Percentiles rank a stretch among this genome's conserved stretches.
These are phyloP conservation scores for Myathropa florea DNA, from an alignment of 2,888 invertebrate genomes.

Conservation along the genomic window DNA sequence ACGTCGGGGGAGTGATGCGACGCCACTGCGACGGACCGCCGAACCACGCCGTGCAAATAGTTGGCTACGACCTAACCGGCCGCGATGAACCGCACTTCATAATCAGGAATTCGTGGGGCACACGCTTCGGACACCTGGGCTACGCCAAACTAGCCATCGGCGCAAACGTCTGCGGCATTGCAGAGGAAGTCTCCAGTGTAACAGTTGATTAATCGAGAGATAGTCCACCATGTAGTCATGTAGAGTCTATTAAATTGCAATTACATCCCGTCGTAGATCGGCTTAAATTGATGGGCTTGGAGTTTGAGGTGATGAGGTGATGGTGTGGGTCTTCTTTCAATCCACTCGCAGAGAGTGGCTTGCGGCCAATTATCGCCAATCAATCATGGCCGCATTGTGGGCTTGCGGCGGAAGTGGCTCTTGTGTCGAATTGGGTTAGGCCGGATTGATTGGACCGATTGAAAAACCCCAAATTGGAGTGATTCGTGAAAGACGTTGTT, in stretches of 20 bases:
- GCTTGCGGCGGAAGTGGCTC: constrained; percentile 16
- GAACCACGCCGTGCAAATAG: constrained; percentile 91
- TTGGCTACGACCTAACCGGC: constrained; percentile 89
- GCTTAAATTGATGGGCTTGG: neutral
- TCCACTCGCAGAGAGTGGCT: neutral
- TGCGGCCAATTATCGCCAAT: constrained; percentile 19
- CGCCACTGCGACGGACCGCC: constrained; percentile 86
- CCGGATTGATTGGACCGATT: neutral
- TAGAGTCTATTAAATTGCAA: constrained; percentile 41
- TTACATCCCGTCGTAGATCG: constrained; percentile 7
- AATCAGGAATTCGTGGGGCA: constrained; percentile 92
- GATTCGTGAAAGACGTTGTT: neutral
- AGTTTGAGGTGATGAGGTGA: neutral
- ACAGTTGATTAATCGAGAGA: constrained; percentile 53
- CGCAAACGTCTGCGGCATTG: constrained; percentile 89
- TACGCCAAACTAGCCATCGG: constrained; percentile 90
- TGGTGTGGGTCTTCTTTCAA: too few species aligned
- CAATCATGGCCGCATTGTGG: constrained; percentile 14
- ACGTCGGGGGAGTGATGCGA: constrained; percentile 91
- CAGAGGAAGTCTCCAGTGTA: constrained; percentile 85
- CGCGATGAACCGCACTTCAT: constrained; percentile 88
- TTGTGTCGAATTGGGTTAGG: neutral
- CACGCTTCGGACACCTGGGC: constrained; percentile 87
- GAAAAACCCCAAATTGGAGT: constrained; percentile 7
- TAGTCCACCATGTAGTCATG: constrained; percentile 8